phyloP scores from a whole-genome alignment of 2,888 invertebrate genomes.

The Taphrorychus bicolor region DNA sequence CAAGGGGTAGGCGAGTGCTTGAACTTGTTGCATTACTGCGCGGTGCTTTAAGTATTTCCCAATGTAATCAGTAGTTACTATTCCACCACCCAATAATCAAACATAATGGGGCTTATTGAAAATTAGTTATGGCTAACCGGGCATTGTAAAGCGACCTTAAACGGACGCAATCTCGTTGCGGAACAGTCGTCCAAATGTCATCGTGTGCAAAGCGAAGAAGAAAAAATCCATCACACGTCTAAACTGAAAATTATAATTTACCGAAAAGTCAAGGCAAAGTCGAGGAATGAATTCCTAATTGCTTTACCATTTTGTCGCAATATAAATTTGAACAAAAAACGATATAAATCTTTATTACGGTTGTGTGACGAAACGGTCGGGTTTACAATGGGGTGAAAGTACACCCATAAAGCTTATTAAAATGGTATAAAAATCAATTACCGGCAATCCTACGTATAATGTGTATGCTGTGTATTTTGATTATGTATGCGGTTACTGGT shows the following conservation, averaged over 20 bases:
- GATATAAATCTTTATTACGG: slow-evolving; percentile 24
- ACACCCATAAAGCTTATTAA: neutral
- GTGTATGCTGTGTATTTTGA: neutral
- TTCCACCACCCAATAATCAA: neutral
- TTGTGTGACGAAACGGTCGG: slow-evolving; percentile 18
- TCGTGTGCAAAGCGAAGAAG: neutral
- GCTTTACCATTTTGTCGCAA: slow-evolving; percentile 24
- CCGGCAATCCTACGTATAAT: neutral
- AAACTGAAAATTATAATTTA: slow-evolving; percentile 5
- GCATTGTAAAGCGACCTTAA: slow-evolving; percentile 2
- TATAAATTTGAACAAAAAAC: slow-evolving; percentile 18
- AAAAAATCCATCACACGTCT: neutral
- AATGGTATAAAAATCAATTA: slow-evolving; percentile 5
- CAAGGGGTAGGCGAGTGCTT: too few species aligned
- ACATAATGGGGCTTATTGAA: neutral
- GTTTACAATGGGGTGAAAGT: slow-evolving; percentile 8
- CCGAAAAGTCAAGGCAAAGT: slow-evolving; percentile 6
- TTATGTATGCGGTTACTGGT: neutral
- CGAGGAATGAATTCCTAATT: slow-evolving; percentile 19
- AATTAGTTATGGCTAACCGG: slow-evolving; percentile 1
- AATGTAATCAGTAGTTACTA: neutral
- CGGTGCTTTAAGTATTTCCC: neutral
- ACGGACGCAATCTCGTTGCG: neutral
- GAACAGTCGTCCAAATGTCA: slow-evolving; percentile 5
- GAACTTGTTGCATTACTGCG: too few species aligned